Evolutionary conservation across 2,797 vertebrate genomes (phyloP).

Genomic region (Carduelis carduelis): DNA sequence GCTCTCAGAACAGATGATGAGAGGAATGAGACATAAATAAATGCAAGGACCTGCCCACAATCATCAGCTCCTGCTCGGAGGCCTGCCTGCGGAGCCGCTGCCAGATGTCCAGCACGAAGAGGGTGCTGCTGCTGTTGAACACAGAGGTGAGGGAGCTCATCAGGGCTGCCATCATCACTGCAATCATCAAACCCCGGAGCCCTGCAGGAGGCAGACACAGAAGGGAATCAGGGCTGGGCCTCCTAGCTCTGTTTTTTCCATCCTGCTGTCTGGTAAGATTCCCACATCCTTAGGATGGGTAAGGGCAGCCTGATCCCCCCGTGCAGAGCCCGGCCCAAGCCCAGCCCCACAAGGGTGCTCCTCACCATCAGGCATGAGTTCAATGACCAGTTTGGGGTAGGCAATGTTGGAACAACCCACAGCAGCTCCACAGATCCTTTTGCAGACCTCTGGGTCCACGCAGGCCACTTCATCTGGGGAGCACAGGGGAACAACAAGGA

Average conservation of each 20-base stretch:
- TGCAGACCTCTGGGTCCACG: conserved; percentile 85
- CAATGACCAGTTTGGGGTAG: conserved; percentile 89
- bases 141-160: conserved; percentile 97
- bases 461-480: conserved; percentile 89
- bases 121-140: conserved; percentile 94
- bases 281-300: background rate
- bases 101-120: conserved; percentile 93
- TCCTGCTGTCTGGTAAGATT: background rate
- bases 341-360: background rate
- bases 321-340: background rate
- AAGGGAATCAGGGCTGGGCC: background rate
- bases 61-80: conserved; percentile 88
- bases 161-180: conserved; percentile 91
- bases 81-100: conserved; percentile 77
- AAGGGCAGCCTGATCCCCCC: background rate
- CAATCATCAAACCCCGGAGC: conserved; percentile 93
- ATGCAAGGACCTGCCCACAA: conserved; percentile 85
- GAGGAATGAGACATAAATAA: background rate
- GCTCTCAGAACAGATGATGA: background rate
- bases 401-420: conserved; percentile 95
- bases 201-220: conserved; percentile 70
- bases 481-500: background rate
- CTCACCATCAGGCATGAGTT: conserved; percentile 85
- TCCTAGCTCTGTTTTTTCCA: background rate
- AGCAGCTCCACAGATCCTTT: conserved; percentile 81